A percentile compares a stretch with the other conserved stretches of the same genome.
phyloP scores from a whole-genome alignment of 2,888 invertebrate species.

The Allolobophora icterica region DNA sequence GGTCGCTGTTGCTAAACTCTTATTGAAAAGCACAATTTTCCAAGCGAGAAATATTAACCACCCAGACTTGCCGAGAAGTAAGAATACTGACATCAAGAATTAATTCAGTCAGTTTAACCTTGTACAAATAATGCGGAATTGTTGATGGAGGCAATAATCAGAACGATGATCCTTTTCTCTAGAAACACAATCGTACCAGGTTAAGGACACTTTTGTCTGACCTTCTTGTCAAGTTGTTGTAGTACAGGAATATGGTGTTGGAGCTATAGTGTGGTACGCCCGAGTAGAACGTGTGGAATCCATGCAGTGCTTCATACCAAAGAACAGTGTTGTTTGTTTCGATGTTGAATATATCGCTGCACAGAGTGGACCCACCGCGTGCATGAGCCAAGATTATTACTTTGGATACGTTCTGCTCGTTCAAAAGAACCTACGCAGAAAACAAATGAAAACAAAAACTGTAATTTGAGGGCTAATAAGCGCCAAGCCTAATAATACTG shows the following conservation, averaged over 20 bases:
- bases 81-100: too few relatives aligned
- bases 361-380: background rate
- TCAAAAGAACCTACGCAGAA: background rate
- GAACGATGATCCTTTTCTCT: background rate
- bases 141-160: too few relatives aligned
- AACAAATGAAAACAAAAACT: too few relatives aligned
- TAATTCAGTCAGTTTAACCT: too few relatives aligned
- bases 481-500: too few relatives aligned
- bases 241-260: background rate
- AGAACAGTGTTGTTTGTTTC: background rate
- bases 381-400: background rate
- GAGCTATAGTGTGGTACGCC: background rate
- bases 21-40: too few relatives aligned
- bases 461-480: too few relatives aligned
- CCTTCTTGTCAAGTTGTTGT: background rate
- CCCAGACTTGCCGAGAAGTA: too few relatives aligned
- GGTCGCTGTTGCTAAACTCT: too few relatives aligned
- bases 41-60: too few relatives aligned
- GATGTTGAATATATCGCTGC: conserved; percentile 12
- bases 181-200: background rate
- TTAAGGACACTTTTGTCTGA: background rate
- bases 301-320: conserved; percentile 19
- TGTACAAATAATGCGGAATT: too few relatives aligned
- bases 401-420: background rate
- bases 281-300: background rate